phyloP scores from a whole-genome alignment of 2,113 vertebrate species.

The Brachypteracias leptosomus region DNA sequence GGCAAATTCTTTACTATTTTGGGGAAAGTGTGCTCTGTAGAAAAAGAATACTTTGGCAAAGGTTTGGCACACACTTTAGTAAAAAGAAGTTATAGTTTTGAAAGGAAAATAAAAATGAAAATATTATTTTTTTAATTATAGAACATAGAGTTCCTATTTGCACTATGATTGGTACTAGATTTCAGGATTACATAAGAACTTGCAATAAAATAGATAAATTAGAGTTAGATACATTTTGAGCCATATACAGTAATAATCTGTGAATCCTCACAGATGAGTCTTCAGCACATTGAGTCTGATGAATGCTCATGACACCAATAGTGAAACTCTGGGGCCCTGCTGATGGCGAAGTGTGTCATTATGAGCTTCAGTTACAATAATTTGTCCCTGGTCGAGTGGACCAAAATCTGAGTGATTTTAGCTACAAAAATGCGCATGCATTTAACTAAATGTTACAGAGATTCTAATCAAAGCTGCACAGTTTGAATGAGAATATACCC shows the following conservation, averaged over 20 bases:
- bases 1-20: background rate
- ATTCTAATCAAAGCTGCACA: background rate
- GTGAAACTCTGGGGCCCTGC: background rate
- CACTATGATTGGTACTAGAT: background rate
- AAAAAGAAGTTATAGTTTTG: background rate
- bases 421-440: background rate
- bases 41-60: background rate
- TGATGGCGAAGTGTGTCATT: background rate
- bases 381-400: background rate
- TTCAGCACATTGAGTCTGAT: background rate
- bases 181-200: background rate
- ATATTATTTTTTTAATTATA: background rate
- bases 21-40: background rate
- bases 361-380: background rate
- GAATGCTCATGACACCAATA: background rate
- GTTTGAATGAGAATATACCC: background rate
- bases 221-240: background rate
- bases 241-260: background rate
- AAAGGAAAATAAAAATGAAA: background rate
- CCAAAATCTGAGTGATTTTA: background rate
- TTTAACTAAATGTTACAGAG: background rate
- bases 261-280: background rate
- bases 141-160: background rate
- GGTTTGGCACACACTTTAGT: background rate
- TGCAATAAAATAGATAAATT: background rate